A percentile compares a stretch with the other conserved stretches of the same genome.
Conservation (phyloP, 2,113 vertebrate genomes). For the Catharus minimus region DNA sequence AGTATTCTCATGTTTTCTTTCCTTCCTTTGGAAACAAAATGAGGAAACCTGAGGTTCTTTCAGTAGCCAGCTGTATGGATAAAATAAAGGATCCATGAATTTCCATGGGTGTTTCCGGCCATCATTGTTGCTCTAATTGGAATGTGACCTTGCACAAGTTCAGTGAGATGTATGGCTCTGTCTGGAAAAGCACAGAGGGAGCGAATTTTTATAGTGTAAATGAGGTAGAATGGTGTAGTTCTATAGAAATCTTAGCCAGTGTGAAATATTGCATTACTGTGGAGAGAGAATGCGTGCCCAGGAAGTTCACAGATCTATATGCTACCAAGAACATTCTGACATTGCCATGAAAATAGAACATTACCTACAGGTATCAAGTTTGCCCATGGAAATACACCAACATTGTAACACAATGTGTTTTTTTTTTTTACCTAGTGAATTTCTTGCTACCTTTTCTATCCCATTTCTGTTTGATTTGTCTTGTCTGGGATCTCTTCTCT, state of each 20-base stretch:
- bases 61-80: background rate
- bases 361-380: background rate
- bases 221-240: background rate
- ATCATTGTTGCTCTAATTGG: background rate
- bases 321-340: background rate
- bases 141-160: background rate
- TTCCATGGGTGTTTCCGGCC: background rate
- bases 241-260: background rate
- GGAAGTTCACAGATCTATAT: rapidly evolving
- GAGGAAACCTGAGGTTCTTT: background rate
- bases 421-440: background rate
- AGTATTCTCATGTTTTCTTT: background rate
- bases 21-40: background rate
- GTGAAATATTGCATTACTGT: background rate
- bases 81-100: background rate
- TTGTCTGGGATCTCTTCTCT: background rate
- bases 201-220: background rate
- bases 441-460: background rate
- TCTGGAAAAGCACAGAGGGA: background rate
- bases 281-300: background rate
- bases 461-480: background rate
- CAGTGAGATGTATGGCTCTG: background rate
- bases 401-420: background rate
- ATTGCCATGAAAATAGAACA: background rate
- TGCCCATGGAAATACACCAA: background rate